Percentiles rank a stretch among this genome's conserved stretches.
Evolutionary conservation across 2,797 vertebrate genomes (phyloP).

Genomic region (Coendou prehensilis): DNA sequence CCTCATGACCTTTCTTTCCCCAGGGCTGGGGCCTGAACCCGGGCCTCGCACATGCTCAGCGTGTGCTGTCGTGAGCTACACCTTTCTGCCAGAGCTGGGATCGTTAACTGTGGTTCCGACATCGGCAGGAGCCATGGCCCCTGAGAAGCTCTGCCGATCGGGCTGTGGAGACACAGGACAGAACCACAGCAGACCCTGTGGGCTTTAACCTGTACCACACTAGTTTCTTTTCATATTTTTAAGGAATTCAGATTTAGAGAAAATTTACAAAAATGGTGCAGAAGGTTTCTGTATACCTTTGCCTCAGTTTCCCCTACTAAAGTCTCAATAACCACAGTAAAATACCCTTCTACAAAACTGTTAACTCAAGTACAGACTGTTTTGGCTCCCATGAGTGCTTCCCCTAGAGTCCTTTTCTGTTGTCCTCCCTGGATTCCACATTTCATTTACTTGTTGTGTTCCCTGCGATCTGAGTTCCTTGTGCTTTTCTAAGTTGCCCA

Average conservation of each 20-base stretch:
- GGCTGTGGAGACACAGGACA: neutral
- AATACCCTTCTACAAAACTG: neutral
- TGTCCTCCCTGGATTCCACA: neutral
- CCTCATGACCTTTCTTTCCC: neutral
- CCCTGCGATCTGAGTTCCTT: neutral
- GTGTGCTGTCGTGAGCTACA: neutral
- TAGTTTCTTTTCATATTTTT: neutral
- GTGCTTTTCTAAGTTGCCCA: slow-evolving; percentile 3
- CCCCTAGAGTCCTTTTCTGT: neutral
- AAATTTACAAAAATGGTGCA: neutral
- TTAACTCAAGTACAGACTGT: neutral
- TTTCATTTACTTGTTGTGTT: neutral
- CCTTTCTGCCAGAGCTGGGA: neutral
- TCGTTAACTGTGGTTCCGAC: neutral
- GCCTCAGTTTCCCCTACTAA: neutral
- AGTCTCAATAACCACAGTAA: neutral
- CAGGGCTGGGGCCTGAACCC: neutral
- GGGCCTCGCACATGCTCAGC: neutral
- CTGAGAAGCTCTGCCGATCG: accelerated
- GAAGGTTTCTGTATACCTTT: neutral
- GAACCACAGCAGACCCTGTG: neutral
- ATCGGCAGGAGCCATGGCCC: neutral
- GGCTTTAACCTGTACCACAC: neutral
- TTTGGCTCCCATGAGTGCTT: neutral
- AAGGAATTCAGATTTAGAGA: neutral